Conservation (phyloP, 1,140 invertebrate genomes). For the Rhopalosiphum maidis region DNA sequence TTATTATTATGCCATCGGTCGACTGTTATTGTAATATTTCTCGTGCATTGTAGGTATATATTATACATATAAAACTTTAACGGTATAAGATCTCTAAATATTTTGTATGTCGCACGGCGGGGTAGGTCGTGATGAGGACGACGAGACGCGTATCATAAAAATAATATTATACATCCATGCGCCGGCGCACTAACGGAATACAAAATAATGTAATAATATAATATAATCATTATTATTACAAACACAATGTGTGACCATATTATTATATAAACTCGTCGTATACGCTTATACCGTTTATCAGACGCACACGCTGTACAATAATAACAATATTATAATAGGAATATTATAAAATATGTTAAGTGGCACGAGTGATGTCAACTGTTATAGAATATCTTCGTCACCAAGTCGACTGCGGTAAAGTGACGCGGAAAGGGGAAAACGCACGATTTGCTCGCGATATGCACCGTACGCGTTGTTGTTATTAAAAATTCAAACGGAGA, state of each 20-base stretch:
- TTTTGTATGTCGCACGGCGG: neutral
- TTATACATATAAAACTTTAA: neutral
- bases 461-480: neutral
- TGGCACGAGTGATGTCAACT: constrained; percentile 18
- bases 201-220: neutral
- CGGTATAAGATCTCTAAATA: neutral
- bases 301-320: neutral
- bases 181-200: neutral
- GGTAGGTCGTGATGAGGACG: neutral
- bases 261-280: neutral
- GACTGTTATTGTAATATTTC: neutral
- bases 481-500: constrained; percentile 7
- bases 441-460: neutral
- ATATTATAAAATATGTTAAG: neutral
- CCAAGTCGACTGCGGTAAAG: neutral
- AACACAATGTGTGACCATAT: neutral
- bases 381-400: neutral
- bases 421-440: neutral
- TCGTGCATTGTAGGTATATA: neutral
- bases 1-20: neutral
- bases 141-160: neutral
- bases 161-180: neutral
- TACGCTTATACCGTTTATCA: neutral
- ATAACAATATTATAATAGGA: neutral
- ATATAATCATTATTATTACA: neutral